Evolutionary conservation across 2,113 vertebrate genomes (phyloP), one percentile per base, ranked within the genome.

Genomic region (Aptenodytes forsteri): DNA sequence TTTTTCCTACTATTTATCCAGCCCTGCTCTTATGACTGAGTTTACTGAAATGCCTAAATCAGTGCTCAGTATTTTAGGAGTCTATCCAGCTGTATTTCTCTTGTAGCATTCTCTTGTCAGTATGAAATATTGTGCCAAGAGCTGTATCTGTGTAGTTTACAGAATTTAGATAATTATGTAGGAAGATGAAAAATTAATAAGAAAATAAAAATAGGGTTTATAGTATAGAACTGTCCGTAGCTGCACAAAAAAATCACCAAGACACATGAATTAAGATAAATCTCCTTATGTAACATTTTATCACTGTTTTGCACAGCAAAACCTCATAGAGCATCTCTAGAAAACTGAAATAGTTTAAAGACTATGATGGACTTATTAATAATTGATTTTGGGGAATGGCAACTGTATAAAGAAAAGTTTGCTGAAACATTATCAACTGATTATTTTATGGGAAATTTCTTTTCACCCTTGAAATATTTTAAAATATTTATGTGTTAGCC

Each of bases 31-130:
- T 87, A 50, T 88, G 83, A 73, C 79, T 50, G 29, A 84, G 50
- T 95, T 91, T 93, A 94, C 58, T 79, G 46, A 96, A 93, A 96
- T 77, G 67, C 27, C 73, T 89, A 95, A 97, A 97, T 98, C 73
- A 91, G 52, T 93, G 54, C 34, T 64, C 55, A 96, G 79, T 94
- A 97, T 93, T 96, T 96, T 85, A 95, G 88, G 65, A 95, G n/a
- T 66, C 72, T 87, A 38, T 87, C 73, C 87, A 96, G 82, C 40
- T 94, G 32, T 46, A 69, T 83, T 96, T 97, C 47, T 96, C 79
- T 89, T 95, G 87, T 70, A 94, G 73, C 46, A 84, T 32, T 96
- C 38, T 79, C 87, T 78, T 95, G 52, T 91, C 76, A 89, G 20
- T 76, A 26, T 64, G 26, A 65, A 89, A 71, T 83, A 56, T 9